A percentile compares a stretch with the other conserved stretches of the same genome.
Conservation (phyloP, 2,113 vertebrate species). For the Morone chrysops region DNA sequence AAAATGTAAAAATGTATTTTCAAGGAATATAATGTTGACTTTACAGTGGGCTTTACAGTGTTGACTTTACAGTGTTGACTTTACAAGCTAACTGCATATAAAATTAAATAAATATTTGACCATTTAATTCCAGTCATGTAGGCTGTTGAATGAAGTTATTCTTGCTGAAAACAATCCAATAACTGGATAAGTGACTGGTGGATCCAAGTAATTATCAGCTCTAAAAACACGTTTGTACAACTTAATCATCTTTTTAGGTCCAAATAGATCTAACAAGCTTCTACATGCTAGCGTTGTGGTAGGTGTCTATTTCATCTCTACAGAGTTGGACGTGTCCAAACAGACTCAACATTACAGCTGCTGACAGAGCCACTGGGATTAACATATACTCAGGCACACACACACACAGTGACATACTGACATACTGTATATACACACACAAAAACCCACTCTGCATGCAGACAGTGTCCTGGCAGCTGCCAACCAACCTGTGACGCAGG, state of each 20-base stretch:
- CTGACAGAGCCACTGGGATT: conserved; percentile 56
- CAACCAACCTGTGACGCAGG: conserved; percentile 41
- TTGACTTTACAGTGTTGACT: neutral
- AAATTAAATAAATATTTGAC: neutral
- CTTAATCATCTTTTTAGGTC: conserved; percentile 36
- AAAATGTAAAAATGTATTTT: neutral
- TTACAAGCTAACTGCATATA: neutral
- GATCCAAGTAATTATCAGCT: conserved; percentile 45
- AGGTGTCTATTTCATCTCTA: conserved; percentile 65
- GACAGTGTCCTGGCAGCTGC: conserved; percentile 60
- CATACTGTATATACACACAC: neutral
- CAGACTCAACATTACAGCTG: conserved; percentile 50
- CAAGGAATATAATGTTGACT: neutral
- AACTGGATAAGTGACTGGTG: conserved; percentile 10
- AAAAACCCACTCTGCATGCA: conserved; percentile 29
- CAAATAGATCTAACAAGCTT: conserved; percentile 55
- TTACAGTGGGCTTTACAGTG: neutral
- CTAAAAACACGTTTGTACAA: conserved; percentile 22
- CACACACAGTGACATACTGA: conserved; percentile 12
- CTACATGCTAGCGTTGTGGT: conserved; percentile 50
- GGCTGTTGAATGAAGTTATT: neutral
- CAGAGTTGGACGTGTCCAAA: conserved; percentile 65
- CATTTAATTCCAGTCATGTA: neutral
- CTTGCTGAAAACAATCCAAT: neutral
- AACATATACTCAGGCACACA: conserved; percentile 25